Percentiles rank a stretch among this genome's conserved stretches.
Evolutionary conservation across 1,140 invertebrate genomes (phyloP).

Genomic region (Drosophila lowei): DNA sequence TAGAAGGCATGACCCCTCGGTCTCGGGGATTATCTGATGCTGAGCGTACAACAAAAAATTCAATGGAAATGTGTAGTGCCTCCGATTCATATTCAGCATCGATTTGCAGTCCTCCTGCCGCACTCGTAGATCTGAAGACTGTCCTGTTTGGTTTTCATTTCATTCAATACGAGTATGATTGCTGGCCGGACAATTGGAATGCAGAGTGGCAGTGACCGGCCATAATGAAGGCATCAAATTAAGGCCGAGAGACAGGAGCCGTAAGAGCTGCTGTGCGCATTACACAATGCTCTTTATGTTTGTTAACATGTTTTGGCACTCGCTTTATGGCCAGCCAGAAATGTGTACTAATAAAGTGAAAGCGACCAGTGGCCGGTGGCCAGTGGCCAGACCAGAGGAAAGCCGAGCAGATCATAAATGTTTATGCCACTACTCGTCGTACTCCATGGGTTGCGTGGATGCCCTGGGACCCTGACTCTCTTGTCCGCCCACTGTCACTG

Average conservation of each 20-base stretch:
- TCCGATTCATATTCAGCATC: no score
- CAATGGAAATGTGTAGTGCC: no score
- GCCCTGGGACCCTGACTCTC: conserved; percentile 14
- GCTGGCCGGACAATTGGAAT: conserved; percentile 29
- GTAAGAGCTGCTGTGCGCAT: conserved; percentile 11
- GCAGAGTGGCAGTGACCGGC: conserved; percentile 8
- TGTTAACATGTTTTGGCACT: conserved; percentile 44
- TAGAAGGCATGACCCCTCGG: conserved; percentile 9
- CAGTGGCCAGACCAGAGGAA: conserved; percentile 28
- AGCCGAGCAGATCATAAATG: conserved; percentile 61
- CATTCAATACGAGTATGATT: conserved; percentile 31
- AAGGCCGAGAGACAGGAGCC: conserved; percentile 10
- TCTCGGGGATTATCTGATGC: conserved; percentile 11
- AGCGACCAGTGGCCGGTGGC: conserved; percentile 1
- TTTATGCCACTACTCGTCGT: conserved; percentile 50
- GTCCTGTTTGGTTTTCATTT: not conserved
- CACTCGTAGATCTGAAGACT: not conserved
- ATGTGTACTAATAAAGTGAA: conserved; percentile 53
- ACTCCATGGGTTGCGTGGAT: conserved; percentile 14
- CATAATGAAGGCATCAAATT: conserved; percentile 53
- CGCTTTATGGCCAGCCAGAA: conserved; percentile 47
- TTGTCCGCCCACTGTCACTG: conserved; percentile 15
- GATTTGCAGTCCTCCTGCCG: not conserved
- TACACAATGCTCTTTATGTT: conserved; percentile 36
- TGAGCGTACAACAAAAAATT: not conserved